A percentile compares a stretch with the other conserved stretches of the same genome.
These are phyloP conservation scores for Cathartes aura DNA, from an alignment of 2,113 vertebrate genomes.

Conservation along the genomic window DNA sequence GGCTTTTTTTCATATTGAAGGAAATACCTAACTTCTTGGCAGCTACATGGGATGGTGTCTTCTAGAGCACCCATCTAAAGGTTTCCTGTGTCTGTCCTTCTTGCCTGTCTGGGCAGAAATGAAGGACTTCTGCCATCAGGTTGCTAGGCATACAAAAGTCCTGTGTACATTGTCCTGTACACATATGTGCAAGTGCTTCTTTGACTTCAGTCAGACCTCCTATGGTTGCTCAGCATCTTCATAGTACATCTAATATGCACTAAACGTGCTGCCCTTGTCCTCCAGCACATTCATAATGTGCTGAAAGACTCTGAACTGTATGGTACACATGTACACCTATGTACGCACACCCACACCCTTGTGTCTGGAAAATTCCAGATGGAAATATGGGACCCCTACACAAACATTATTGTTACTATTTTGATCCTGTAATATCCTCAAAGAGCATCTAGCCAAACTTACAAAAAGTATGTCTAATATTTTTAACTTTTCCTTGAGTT, in stretches of 20 bases:
- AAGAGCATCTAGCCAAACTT: not conserved
- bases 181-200: not conserved
- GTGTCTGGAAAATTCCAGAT: not conserved
- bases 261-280: not conserved
- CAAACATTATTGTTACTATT: not conserved
- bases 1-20: not conserved
- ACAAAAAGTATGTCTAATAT: not conserved
- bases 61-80: not conserved
- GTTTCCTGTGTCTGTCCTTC: not conserved
- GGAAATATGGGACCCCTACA: not conserved
- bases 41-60: not conserved
- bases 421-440: not conserved
- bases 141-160: not conserved
- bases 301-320: not conserved
- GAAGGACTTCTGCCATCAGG: not conserved
- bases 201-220: not conserved
- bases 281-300: not conserved
- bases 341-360: not conserved
- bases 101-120: not conserved
- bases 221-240: not conserved
- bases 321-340: not conserved
- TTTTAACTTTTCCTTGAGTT: not conserved
- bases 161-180: not conserved
- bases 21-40: not conserved
- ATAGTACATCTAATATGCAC: not conserved